Base-by-base conservation (phyloP, 2,113 vertebrate species). In the Aspidoscelis tigris region DNA sequence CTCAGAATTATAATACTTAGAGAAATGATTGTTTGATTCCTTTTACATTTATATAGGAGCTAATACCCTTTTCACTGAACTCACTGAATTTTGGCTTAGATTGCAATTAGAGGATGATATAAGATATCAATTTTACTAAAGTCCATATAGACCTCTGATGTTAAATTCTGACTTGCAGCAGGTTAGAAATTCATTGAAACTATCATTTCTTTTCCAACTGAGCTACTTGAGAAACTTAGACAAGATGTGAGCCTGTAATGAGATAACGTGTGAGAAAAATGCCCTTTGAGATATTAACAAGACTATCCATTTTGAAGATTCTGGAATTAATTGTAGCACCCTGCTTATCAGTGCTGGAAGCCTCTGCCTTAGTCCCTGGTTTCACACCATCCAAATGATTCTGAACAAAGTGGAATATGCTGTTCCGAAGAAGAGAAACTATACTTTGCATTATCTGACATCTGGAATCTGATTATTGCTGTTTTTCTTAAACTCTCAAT, bases 401-500 rank as follows among this genome's bases (percentile, higher is more conserved):
- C 10, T 41, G 22, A 68, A 81, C n/a, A 66, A 26, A 24, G 44
- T n/a, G 21, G 64, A 11, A 33, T 9, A 55, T 33, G 33, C 12
- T 1, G 24, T 81, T 71, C 47, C 55, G 79, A 71, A 71, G 39
- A 81, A 16, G 16, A 43, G 58, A 61, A 2, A 61, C 12, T 61
- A n/a, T 87, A 75, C n/a, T 12, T 39, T 83, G 55, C 18, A 55
- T 87, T 89, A 55, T 39, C 20, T 2, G n/a, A 26, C 14, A 58
- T 44, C 24, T 26, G 2, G 41, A 71, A 1, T 14, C 4, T 44
- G 41, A 47, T 47, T 47, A 18, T 12, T 21, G 7, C 22, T 66
- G 74, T 33, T 0, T 1, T 82, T 6, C 71, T 85, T 88, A 69
- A 82, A 53, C 77, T 91, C 85, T 88, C 88, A 84, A 41, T 16